Evolutionary conservation across 1,140 invertebrate species (phyloP).

Genomic region (Drosophila navojoa): DNA sequence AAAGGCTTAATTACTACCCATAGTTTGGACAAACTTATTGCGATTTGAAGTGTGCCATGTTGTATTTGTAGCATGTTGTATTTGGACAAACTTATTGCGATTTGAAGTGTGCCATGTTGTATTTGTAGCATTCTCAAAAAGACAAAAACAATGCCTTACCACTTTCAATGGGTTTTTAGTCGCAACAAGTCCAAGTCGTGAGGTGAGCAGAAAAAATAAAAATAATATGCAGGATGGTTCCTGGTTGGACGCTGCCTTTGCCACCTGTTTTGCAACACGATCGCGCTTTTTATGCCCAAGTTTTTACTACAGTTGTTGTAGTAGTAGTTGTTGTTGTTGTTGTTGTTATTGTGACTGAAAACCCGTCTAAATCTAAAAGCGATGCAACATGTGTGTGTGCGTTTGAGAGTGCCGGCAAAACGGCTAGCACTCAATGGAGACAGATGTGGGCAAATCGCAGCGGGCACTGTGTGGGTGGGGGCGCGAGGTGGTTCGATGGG

Average conservation of each 20-base stretch:
- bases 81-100: too few species aligned
- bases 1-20: too few species aligned
- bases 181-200: slow-evolving; percentile 33
- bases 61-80: neutral
- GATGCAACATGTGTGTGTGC: slow-evolving; percentile 80
- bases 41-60: neutral
- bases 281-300: slow-evolving; percentile 42
- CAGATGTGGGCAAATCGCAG: slow-evolving; percentile 44
- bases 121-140: neutral
- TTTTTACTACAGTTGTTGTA: slow-evolving; percentile 10
- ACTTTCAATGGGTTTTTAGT: slow-evolving; percentile 31
- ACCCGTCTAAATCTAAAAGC: slow-evolving; percentile 78
- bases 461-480: slow-evolving; percentile 25
- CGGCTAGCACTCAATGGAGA: slow-evolving; percentile 63
- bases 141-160: neutral
- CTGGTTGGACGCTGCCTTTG: slow-evolving; percentile 36
- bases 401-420: slow-evolving; percentile 71
- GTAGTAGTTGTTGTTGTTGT: too few species aligned
- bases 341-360: slow-evolving; percentile 32
- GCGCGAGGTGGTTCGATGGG: slow-evolving; percentile 14
- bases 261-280: slow-evolving; percentile 60
- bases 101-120: neutral
- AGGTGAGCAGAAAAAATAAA: slow-evolving; percentile 12
- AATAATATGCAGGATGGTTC: slow-evolving; percentile 44
- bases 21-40: too few species aligned